Evolutionary conservation across 2,888 invertebrate genomes (phyloP).

Genomic region (Julus scandinavius): DNA sequence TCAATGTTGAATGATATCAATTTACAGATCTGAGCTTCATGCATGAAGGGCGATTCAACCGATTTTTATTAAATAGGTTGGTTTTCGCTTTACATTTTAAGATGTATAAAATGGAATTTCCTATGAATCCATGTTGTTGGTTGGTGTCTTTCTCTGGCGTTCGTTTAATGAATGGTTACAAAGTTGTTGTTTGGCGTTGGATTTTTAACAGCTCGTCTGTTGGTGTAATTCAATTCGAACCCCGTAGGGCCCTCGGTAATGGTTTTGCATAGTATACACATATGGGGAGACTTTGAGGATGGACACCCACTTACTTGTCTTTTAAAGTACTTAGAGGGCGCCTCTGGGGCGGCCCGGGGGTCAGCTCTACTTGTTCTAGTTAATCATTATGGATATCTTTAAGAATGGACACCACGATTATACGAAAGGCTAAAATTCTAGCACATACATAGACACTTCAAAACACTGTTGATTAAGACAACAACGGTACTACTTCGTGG

Average conservation of each 20-base stretch:
- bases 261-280: background rate
- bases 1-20: no score
- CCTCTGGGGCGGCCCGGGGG: slow-evolving; percentile 31
- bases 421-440: background rate
- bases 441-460: background rate
- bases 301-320: slow-evolving; percentile 27
- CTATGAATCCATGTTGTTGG: background rate
- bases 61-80: background rate
- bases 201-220: slow-evolving; percentile 25
- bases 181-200: slow-evolving; percentile 19
- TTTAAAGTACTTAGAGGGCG: slow-evolving; percentile 26
- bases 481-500: no score
- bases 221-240: slow-evolving; percentile 11
- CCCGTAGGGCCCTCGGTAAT: slow-evolving; percentile 7
- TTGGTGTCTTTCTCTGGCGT: background rate
- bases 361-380: slow-evolving; percentile 33
- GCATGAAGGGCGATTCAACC: no score
- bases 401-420: background rate
- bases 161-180: background rate
- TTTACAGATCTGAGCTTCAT: no score
- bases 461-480: no score
- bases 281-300: slow-evolving; percentile 9
- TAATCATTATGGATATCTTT: background rate
- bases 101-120: background rate
- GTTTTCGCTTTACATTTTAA: background rate